Evolutionary conservation across 2,113 vertebrate genomes (phyloP), one percentile per base, ranked within the genome.

Genomic region (Oreochromis aureus): DNA sequence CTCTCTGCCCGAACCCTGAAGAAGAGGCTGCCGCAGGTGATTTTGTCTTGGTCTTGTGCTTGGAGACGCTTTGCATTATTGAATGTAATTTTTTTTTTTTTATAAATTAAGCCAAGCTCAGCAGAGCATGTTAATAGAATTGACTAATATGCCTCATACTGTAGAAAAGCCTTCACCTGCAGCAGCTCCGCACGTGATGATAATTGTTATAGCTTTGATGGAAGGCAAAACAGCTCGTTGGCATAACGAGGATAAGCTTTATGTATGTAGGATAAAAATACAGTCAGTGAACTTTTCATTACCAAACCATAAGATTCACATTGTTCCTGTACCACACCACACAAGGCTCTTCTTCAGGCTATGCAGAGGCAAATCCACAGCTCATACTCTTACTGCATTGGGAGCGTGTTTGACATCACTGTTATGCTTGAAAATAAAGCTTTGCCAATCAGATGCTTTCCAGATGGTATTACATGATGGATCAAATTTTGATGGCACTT

Each of bases 51-150:
- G 53, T n/a, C 61, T 79, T 6, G 46, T 56, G 63, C 83, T 51
- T 80, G 71, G 58, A 82, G 90, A 87, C 34, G 71, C 81, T 61
- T 48, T 58, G 80, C 69, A 63, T 86, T 27, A 69, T 73, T 84
- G 56, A 87, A 81, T 86, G 73, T 91, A 89, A 94, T 30, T 30
- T 30, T 30, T 30, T 30, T 30, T 30, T 4, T 30, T 30, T 30
- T 30, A 5, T 5, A 44, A 76, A 48, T 56, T 80, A 89, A 82
- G 85, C 89, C 55, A 80, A 55, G 85, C 63, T 84, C 84, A 86
- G 89, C 59, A 44, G 89, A 89, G n/a, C 41, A 16, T 88, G 92
- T 84, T 92, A 87, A 90, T 51, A 89, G 55, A 80, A 86, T 76
- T 85, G 87, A 87, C 81, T 91, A 89, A 92, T 86, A 87, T n/a